Evolutionary conservation across 2,113 vertebrate genomes (phyloP).

Genomic region (Dicentrarchus labrax): DNA sequence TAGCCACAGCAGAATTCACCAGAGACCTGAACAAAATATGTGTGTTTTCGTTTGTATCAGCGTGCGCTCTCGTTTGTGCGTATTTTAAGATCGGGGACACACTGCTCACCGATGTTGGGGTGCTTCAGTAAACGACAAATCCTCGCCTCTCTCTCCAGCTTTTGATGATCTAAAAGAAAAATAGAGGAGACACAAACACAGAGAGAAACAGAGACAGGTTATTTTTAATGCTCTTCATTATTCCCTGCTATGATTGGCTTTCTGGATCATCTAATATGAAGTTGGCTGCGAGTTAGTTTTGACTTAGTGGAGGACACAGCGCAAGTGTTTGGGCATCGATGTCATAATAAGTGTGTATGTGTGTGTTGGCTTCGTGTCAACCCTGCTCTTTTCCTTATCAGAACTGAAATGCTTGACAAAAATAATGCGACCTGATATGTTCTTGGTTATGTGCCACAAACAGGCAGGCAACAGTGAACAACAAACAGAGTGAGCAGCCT

Average conservation of each 20-base stretch:
- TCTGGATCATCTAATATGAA: slow-evolving; percentile 47
- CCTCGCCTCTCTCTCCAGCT: slow-evolving; percentile 86
- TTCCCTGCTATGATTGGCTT: slow-evolving; percentile 51
- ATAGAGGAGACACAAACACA: slow-evolving; percentile 50
- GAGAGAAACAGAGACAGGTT: slow-evolving; percentile 33
- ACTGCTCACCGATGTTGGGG: slow-evolving; percentile 84
- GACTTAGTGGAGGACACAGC: slow-evolving; percentile 42
- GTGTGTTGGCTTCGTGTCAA: slow-evolving; percentile 33
- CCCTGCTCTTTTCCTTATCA: slow-evolving; percentile 53
- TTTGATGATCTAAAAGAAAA: slow-evolving; percentile 84
- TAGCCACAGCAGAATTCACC: slow-evolving; percentile 52
- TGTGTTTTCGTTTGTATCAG: slow-evolving; percentile 23
- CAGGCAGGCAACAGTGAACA: slow-evolving; percentile 48
- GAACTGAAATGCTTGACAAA: slow-evolving; percentile 60
- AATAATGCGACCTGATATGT: slow-evolving; percentile 75
- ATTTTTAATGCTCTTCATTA: slow-evolving; percentile 48
- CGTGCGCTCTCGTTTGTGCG: not conserved
- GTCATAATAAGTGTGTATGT: slow-evolving; percentile 35
- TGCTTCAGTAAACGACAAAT: slow-evolving; percentile 87
- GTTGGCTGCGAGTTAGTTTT: slow-evolving; percentile 47
- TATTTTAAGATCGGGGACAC: slow-evolving; percentile 32
- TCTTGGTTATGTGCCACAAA: slow-evolving; percentile 57
- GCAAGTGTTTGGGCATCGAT: slow-evolving; percentile 23
- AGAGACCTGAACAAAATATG: slow-evolving; percentile 53
- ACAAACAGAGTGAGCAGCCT: slow-evolving; percentile 36